phyloP scores from a whole-genome alignment of 1,140 invertebrate species.

The Homalodisca vitripennis region DNA sequence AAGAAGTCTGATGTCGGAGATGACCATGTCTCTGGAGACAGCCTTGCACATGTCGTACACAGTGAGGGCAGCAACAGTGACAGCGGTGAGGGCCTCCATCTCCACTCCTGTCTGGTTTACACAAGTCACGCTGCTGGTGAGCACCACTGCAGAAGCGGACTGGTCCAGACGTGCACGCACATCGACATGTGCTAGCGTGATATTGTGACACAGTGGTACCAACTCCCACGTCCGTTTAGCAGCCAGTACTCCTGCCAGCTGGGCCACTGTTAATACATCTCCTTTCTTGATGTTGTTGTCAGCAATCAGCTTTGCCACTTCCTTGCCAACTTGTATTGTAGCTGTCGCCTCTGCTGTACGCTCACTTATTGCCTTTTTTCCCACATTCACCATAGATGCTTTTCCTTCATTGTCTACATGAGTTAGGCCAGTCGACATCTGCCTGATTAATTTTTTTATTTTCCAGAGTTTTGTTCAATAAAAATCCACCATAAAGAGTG shows the following conservation, averaged over 20 bases:
- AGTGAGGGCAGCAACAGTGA: constrained; percentile 82
- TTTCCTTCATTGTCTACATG: constrained; percentile 77
- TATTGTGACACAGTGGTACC: constrained; percentile 94
- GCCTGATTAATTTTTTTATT: background rate
- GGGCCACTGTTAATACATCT: constrained; percentile 84
- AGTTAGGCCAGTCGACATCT: constrained; percentile 53
- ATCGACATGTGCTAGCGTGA: constrained; percentile 68
- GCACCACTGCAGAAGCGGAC: constrained; percentile 52
- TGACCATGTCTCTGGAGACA: constrained; percentile 65
- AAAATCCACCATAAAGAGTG: too few relatives aligned
- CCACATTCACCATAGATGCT: constrained; percentile 91
- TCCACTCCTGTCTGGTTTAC: constrained; percentile 88
- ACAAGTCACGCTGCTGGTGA: constrained; percentile 58
- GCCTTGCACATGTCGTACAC: constrained; percentile 99
- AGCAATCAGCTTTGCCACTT: constrained; percentile 66
- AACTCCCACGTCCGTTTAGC: constrained; percentile 87
- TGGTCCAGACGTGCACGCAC: constrained; percentile 55
- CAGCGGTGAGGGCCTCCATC: constrained; percentile 96
- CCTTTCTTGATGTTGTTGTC: constrained; percentile 88
- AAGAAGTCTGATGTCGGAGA: constrained; percentile 71
- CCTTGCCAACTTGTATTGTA: constrained; percentile 62
- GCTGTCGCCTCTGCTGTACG: constrained; percentile 75
- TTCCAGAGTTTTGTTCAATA: background rate
- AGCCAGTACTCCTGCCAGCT: constrained; percentile 89
- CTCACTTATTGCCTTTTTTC: constrained; percentile 63